Conservation (phyloP, 2,797 vertebrate species). For the Vespertilio murinus region DNA sequence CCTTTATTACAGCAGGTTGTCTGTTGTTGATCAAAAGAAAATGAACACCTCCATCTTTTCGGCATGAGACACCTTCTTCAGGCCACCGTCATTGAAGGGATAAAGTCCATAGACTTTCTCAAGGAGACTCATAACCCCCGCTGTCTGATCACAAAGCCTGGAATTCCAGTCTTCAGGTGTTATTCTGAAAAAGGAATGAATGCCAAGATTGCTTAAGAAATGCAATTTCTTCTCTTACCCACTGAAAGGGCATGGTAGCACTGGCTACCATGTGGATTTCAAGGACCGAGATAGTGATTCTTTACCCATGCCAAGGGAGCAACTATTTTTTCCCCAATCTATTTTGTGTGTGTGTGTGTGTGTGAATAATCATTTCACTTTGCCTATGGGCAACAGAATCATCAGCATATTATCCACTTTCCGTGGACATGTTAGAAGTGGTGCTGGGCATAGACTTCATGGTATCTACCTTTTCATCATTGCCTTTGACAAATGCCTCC, state of each 20-base stretch:
- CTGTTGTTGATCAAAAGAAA: background rate
- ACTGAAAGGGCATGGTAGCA: background rate
- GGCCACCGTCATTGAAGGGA: background rate
- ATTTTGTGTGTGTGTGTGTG: no score
- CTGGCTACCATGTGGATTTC: background rate
- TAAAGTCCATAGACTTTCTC: background rate
- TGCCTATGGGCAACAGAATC: background rate
- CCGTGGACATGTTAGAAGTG: background rate
- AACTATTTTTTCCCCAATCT: background rate
- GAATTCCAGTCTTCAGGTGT: background rate
- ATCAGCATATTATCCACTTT: background rate
- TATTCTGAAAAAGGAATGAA: background rate
- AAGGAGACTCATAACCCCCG: background rate
- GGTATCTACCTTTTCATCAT: background rate
- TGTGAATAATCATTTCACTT: background rate
- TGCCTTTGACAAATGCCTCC: conserved; percentile 1
- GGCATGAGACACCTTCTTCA: background rate
- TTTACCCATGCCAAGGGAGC: background rate
- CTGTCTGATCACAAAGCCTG: background rate
- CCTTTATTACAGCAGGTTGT: background rate
- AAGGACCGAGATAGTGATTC: background rate
- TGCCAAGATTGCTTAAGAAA: background rate
- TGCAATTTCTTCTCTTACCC: background rate
- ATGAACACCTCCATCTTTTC: background rate
- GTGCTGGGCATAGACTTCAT: background rate